These are phyloP conservation scores for Melipona bicolor DNA, from an alignment of 2,888 invertebrate genomes.

Conservation along the genomic window DNA sequence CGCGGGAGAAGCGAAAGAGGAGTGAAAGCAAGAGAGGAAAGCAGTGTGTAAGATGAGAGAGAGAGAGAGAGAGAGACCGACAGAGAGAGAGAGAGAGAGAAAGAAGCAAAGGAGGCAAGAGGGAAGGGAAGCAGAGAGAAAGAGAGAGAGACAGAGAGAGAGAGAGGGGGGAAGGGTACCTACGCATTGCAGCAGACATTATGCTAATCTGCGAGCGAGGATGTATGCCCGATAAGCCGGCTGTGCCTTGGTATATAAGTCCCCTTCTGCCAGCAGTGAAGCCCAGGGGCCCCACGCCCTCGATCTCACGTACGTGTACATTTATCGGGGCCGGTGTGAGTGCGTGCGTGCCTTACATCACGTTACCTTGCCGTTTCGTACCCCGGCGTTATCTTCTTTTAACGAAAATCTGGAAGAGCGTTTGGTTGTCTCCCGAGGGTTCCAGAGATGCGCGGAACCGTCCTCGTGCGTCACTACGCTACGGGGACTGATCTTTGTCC, in stretches of 20 bases:
- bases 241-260: conserved; percentile 73
- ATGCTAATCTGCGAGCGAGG: conserved; percentile 83
- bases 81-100: conserved; percentile 7
- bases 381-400: conserved; percentile 66
- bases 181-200: conserved; percentile 82
- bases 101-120: conserved; percentile 2
- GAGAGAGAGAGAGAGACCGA: not conserved
- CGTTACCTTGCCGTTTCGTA: conserved; percentile 60
- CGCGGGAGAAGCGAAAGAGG: conserved; percentile 31
- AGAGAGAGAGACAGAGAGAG: conserved; percentile 27
- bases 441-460: conserved; percentile 23
- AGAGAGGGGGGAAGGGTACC: conserved; percentile 67
- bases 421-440: conserved; percentile 59
- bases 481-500: conserved; percentile 16
- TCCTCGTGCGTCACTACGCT: conserved; percentile 14
- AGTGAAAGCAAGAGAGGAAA: not conserved
- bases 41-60: not conserved
- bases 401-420: conserved; percentile 72
- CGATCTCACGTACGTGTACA: conserved; percentile 78
- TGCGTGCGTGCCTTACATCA: conserved; percentile 75
- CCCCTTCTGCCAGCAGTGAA: conserved; percentile 77
- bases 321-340: conserved; percentile 57
- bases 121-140: conserved; percentile 15
- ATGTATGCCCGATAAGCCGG: conserved; percentile 83
- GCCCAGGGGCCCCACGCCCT: conserved; percentile 83